phyloP scores from a whole-genome alignment of 2,797 vertebrate genomes.

The Pitangus sulphuratus region DNA sequence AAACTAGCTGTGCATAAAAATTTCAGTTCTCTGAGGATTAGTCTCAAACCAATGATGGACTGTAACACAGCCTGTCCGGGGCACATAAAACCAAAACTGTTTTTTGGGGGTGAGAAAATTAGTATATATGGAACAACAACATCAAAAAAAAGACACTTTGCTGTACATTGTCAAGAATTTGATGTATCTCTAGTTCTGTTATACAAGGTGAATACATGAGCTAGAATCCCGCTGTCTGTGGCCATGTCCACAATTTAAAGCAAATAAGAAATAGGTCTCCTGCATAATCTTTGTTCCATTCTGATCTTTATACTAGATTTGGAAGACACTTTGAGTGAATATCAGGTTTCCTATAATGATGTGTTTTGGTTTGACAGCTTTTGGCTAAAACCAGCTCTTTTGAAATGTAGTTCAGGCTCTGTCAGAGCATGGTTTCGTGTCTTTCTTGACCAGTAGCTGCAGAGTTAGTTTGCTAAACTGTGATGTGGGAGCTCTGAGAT shows the following conservation, averaged over 20 bases:
- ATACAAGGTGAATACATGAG: neutral
- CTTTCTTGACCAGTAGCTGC: neutral
- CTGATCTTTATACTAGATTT: neutral
- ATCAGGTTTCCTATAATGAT: neutral
- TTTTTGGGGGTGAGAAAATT: neutral
- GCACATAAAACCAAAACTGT: neutral
- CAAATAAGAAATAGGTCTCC: neutral
- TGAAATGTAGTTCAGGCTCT: neutral
- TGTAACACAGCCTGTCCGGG: neutral
- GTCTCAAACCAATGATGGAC: neutral
- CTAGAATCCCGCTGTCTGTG: neutral
- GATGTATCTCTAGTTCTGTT: neutral
- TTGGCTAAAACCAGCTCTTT: neutral
- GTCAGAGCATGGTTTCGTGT: neutral
- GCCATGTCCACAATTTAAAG: neutral
- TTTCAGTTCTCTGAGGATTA: slow-evolving; percentile 18
- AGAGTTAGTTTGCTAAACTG: neutral
- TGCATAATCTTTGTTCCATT: neutral
- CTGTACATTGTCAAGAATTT: neutral
- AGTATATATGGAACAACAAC: neutral
- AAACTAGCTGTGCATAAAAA: slow-evolving; percentile 20
- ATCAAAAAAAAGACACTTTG: neutral
- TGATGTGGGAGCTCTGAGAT: neutral
- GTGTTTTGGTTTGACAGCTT: neutral
- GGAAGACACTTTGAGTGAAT: neutral